Base-by-base conservation (phyloP, 2,888 invertebrate species). In the Lottia scabra region DNA sequence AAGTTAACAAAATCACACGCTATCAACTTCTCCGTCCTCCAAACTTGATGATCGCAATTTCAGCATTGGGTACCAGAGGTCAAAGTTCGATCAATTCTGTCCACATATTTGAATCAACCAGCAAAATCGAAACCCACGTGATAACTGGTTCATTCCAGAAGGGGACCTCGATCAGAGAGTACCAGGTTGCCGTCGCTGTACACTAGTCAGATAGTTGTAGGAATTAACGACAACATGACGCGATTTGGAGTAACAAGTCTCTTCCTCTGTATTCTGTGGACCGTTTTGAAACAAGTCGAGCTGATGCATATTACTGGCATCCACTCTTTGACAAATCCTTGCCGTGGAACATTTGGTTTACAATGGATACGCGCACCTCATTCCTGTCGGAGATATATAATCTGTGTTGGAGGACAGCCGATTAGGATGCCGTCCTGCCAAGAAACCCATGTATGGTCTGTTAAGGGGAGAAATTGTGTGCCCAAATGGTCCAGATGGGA, bases 371-470 rank as follows among this genome's bases (percentile, higher is more conserved):
- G 78, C 19, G 73, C 74, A 65, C 72, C 78, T 8, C n/a, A 67
- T 5, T 71, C 69, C 56, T 78, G 78, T 38, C 56, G 63, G 38
- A 23, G 56, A 23, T 77, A 77, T 72, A 72, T 45, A 65, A 70
- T 75, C 56, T 78, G 78, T 62, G 74, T 69, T 15, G 68, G 63
- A 16, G 75, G 74, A 0, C 74, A 67, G 26, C 71, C 77, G 13
- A 68, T 77, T 23, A 71, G 56, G 26, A 75, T 78, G 77, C 76
- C 74, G 8, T 65, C 72, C 0, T 78, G 78, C 26, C 73, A 75
- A 0, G 19, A 27, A 10, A 46, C 56, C 0, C 68, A 71, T 16
- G 75, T 78, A 27, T 78, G 76, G 77, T 77, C 77, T 10, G 64
- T 48, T 8, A n/a, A 19, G 3, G 75, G 65, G 10, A 16, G 66